These are phyloP conservation scores for Morpho achilles DNA, from an alignment of 2,888 invertebrate genomes.

Conservation along the genomic window DNA sequence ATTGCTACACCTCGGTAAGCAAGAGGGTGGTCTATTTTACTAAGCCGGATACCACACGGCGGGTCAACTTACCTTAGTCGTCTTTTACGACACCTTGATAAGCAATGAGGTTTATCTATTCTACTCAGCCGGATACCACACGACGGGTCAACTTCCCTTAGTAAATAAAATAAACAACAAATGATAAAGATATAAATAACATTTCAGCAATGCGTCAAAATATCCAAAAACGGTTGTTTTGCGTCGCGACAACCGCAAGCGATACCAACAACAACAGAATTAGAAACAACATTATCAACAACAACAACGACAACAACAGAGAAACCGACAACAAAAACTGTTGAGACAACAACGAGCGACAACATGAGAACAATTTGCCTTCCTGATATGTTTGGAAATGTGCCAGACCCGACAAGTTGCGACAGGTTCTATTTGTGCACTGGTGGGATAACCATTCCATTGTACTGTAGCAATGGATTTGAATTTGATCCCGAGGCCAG, in stretches of 20 bases:
- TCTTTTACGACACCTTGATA: too few species aligned
- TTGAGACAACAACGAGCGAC: conserved; percentile 10
- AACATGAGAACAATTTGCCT: conserved; percentile 11
- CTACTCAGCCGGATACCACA: too few species aligned
- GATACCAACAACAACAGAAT: background rate
- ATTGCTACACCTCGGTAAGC: too few species aligned
- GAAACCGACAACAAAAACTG: background rate
- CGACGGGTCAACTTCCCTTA: too few species aligned
- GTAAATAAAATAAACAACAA: too few species aligned
- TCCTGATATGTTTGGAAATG: conserved; percentile 33
- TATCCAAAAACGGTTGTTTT: conserved; percentile 22
- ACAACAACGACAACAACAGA: too few species aligned
- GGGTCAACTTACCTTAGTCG: too few species aligned
- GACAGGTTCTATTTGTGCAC: conserved; percentile 37
- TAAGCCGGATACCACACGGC: too few species aligned
- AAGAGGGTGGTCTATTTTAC: too few species aligned
- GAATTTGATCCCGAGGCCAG: conserved; percentile 36
- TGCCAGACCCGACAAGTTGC: conserved; percentile 36
- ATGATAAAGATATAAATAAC: too few species aligned
- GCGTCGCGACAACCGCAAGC: conserved; percentile 5
- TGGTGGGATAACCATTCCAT: conserved; percentile 27
- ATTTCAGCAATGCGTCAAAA: conserved; percentile 17
- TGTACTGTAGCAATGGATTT: conserved; percentile 36
- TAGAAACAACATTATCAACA: conserved; percentile 6
- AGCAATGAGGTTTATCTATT: too few species aligned